Conservation (phyloP, 2,113 vertebrate species). For the Macrotus californicus region DNA sequence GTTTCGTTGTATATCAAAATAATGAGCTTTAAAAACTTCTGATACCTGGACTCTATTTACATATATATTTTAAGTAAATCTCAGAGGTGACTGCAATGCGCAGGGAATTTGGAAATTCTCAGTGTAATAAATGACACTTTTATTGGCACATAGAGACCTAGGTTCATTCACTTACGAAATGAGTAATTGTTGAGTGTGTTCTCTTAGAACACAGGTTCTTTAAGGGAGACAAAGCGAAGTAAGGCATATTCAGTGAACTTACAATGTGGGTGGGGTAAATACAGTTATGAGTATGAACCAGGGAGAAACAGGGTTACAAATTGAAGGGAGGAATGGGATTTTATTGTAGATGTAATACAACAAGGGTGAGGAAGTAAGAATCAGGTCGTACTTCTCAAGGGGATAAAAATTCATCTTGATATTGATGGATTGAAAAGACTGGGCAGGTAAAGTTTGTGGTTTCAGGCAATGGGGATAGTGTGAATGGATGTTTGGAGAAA, state of each 20-base stretch:
- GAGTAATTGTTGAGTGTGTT: neutral
- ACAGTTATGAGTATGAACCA: neutral
- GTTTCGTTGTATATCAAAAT: neutral
- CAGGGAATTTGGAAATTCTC: neutral
- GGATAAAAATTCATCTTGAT: neutral
- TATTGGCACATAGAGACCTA: neutral
- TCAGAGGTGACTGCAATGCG: neutral
- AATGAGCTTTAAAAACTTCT: neutral
- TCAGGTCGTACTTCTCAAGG: neutral
- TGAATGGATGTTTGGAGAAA: neutral
- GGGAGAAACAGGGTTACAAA: neutral
- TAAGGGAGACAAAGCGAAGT: neutral
- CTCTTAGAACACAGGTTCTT: neutral
- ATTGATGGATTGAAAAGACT: neutral
- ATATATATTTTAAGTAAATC: neutral
- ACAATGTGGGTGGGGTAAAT: neutral
- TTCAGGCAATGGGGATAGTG: neutral
- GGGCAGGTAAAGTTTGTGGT: neutral
- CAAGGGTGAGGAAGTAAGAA: neutral
- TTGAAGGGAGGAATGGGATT: neutral
- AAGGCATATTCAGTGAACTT: neutral
- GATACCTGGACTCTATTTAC: neutral
- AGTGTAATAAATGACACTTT: neutral
- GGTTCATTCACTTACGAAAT: slow-evolving; percentile 19
- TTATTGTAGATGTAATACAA: neutral